These are phyloP conservation scores for Arothron firmamentum DNA, from an alignment of 2,113 vertebrate genomes.

Conservation along the genomic window DNA sequence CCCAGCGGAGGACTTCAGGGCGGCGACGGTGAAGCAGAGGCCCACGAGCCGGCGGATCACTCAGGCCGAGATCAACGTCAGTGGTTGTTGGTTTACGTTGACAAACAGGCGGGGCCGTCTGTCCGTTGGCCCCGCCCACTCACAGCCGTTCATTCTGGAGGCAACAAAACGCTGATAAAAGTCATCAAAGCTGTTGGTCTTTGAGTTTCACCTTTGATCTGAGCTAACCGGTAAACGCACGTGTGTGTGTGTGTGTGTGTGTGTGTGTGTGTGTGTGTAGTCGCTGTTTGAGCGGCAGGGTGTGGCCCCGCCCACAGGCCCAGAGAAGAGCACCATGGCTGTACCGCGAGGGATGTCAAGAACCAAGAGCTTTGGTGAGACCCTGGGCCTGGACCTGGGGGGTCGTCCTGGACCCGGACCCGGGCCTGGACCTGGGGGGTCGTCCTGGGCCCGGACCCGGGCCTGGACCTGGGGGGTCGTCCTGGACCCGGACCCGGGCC, in stretches of 20 bases:
- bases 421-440: no score
- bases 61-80: conserved; percentile 87
- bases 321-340: conserved; percentile 86
- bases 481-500: no score
- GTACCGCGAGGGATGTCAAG: conserved; percentile 90
- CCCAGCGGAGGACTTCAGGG: conserved; percentile 84
- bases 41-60: conserved; percentile 93
- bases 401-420: no score
- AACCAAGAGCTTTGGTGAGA: conserved; percentile 92
- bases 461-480: no score
- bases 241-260: conserved; percentile 12
- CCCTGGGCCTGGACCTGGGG: no score
- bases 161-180: background rate
- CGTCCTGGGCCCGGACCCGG: no score
- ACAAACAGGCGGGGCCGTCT: no score
- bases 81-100: no score
- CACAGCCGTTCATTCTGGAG: no score
- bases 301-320: conserved; percentile 76
- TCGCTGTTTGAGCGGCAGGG: conserved; percentile 93
- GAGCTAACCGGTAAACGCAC: background rate
- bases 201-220: background rate
- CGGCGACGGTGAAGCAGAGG: conserved; percentile 91
- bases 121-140: no score
- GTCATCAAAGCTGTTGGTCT: background rate
- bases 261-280: conserved; percentile 60